These are phyloP conservation scores for Lasiommata megera DNA, from an alignment of 2,888 invertebrate genomes.

Conservation along the genomic window DNA sequence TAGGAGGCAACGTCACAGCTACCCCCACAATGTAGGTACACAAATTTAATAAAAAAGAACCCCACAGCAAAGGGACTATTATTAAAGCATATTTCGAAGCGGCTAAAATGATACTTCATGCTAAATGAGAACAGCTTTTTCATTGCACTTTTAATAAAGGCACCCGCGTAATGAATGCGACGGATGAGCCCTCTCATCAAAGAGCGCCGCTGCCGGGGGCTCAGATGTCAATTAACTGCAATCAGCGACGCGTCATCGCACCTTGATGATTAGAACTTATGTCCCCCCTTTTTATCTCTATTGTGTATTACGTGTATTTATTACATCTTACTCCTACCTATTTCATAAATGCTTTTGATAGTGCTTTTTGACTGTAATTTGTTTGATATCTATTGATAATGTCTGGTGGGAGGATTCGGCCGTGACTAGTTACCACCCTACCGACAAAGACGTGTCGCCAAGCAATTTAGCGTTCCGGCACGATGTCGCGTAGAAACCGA, in stretches of 20 bases:
- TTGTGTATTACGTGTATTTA: too few species aligned
- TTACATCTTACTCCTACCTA: too few species aligned
- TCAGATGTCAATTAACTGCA: constrained; percentile 82
- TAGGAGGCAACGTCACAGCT: too few species aligned
- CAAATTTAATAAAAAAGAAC: neutral
- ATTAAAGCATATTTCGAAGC: neutral
- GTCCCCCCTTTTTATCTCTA: neutral
- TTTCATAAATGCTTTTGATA: too few species aligned
- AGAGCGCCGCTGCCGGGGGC: constrained; percentile 38
- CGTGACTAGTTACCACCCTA: too few species aligned
- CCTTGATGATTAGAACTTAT: constrained; percentile 54
- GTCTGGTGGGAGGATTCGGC: too few species aligned
- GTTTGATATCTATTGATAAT: too few species aligned
- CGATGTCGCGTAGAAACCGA: too few species aligned
- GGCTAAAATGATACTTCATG: constrained; percentile 2
- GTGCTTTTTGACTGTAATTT: too few species aligned
- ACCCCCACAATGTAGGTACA: too few species aligned
- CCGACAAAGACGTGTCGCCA: too few species aligned
- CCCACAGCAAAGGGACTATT: neutral
- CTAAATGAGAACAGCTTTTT: constrained; percentile 9
- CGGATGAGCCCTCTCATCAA: constrained; percentile 40
- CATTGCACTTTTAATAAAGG: constrained; percentile 28
- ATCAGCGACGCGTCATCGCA: constrained; percentile 78
- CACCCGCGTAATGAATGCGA: constrained; percentile 26
- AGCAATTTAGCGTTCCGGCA: too few species aligned